These are phyloP conservation scores for Epizoanthus stellaris DNA, from an alignment of 92 coral and sea anemone genomes.

Conservation along the genomic window DNA sequence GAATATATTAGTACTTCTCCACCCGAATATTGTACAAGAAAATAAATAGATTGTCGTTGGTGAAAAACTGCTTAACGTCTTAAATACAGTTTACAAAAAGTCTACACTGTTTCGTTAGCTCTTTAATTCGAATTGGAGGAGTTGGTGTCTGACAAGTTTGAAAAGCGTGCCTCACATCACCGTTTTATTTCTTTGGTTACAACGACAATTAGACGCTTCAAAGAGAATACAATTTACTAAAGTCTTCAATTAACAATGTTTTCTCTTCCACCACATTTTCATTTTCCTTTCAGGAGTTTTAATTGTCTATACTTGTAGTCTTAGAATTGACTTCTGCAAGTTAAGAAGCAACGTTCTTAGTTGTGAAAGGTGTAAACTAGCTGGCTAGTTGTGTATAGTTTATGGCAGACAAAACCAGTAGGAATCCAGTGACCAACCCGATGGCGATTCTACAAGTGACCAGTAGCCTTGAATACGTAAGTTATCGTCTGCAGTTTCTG, in stretches of 20 bases:
- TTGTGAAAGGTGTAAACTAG: background rate
- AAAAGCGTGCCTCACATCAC: conserved; percentile 54
- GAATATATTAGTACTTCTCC: conserved; percentile 63
- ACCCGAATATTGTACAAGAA: conserved; percentile 62
- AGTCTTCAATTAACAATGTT: conserved; percentile 59
- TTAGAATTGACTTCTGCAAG: background rate
- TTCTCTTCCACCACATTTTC: conserved; percentile 18
- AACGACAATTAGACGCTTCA: conserved; percentile 68
- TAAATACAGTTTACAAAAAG: conserved; percentile 4
- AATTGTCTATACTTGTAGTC: background rate
- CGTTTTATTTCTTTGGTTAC: conserved; percentile 76
- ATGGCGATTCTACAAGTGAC: conserved; percentile 8
- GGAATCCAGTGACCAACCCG: background rate
- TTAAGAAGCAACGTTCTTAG: background rate
- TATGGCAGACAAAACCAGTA: background rate
- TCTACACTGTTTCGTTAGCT: background rate
- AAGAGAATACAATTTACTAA: conserved; percentile 60
- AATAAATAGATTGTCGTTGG: conserved; percentile 67
- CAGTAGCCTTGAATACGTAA: conserved; percentile 18
- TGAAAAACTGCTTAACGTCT: conserved; percentile 30
- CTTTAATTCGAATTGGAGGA: conserved; percentile 3
- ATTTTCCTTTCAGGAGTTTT: background rate
- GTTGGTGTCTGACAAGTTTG: conserved; percentile 24
- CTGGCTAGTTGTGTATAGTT: background rate
- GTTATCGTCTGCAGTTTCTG: conserved; percentile 13